A percentile compares a stretch with the other conserved stretches of the same genome.
Conservation (phyloP, 2,888 invertebrate species). For the Agonopterix subpropinquella region DNA sequence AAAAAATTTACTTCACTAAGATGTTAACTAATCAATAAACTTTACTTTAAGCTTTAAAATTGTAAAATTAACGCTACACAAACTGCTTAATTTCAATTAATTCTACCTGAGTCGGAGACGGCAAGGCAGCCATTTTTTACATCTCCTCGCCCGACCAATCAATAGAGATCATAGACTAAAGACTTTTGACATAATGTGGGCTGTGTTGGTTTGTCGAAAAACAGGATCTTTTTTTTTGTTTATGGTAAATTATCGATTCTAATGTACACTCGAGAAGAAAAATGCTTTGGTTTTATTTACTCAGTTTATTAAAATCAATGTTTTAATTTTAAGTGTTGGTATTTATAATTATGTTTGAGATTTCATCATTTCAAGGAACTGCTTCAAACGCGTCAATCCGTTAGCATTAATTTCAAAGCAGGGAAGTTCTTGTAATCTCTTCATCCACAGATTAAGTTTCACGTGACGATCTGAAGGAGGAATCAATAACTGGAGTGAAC, state of each 20-base stretch:
- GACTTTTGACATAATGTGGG: slow-evolving; percentile 41
- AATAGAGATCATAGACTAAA: slow-evolving; percentile 65
- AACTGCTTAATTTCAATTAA: slow-evolving; percentile 45
- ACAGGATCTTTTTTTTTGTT: slow-evolving; percentile 1
- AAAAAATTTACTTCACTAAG: slow-evolving; percentile 28
- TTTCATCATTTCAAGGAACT: too few species aligned
- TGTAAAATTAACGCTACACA: slow-evolving; percentile 23
- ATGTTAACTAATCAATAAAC: slow-evolving; percentile 25
- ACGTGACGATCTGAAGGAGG: slow-evolving; percentile 42
- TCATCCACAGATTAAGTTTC: slow-evolving; percentile 55
- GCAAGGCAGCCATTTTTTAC: slow-evolving; percentile 89
- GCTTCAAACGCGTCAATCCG: slow-evolving; percentile 35
- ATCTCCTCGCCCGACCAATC: slow-evolving; percentile 74
- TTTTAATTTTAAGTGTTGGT: neutral
- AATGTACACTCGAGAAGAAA: neutral
- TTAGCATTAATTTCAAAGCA: slow-evolving; percentile 39
- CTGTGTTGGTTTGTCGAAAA: slow-evolving; percentile 4
- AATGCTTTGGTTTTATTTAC: too few species aligned
- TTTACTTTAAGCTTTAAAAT: slow-evolving; percentile 18
- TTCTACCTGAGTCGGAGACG: slow-evolving; percentile 89
- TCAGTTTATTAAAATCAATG: too few species aligned
- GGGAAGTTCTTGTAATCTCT: slow-evolving; percentile 31
- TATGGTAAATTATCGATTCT: neutral
- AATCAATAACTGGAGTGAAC: slow-evolving; percentile 51
- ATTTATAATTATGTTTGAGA: neutral